Evolutionary conservation across 1,140 invertebrate species (phyloP).

Genomic region (Drosophila sechellia): DNA sequence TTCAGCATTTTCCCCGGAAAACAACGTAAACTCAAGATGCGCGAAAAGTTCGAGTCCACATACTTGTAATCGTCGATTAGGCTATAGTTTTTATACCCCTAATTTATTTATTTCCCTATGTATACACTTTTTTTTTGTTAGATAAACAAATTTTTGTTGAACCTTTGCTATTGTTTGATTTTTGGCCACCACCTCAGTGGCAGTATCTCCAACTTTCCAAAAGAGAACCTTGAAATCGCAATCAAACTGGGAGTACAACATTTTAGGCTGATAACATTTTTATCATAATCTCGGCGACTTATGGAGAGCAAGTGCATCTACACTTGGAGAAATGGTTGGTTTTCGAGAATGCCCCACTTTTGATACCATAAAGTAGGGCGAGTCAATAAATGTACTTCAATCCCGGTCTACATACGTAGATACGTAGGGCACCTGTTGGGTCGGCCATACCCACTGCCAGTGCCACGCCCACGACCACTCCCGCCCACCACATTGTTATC

Average conservation of each 20-base stretch:
- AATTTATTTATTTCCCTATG: constrained; percentile 69
- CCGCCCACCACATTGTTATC: constrained; percentile 38
- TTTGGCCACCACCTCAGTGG: no score
- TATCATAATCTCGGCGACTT: not conserved
- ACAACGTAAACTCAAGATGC: constrained; percentile 64
- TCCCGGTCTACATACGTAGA: no score
- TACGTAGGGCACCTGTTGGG: constrained; percentile 5
- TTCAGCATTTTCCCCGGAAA: constrained; percentile 74
- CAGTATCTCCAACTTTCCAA: not conserved
- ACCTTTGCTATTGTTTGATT: not conserved
- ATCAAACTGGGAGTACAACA: not conserved
- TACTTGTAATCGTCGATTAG: constrained; percentile 56
- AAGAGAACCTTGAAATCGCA: not conserved
- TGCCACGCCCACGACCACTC: not conserved
- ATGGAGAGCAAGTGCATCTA: not conserved
- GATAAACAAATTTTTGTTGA: constrained; percentile 48
- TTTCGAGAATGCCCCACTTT: not conserved
- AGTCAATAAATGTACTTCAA: not conserved
- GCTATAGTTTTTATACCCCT: constrained; percentile 44
- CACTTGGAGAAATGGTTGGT: no score
- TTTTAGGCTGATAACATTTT: constrained; percentile 1
- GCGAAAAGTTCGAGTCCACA: constrained; percentile 65
- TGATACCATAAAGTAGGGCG: not conserved
- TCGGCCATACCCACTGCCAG: constrained; percentile 1
- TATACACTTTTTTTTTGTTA: constrained; percentile 47